Evolutionary conservation across 2,113 vertebrate genomes (phyloP), one percentile per base, ranked within the genome.

Genomic region (Cyphomyrus plagiostoma): DNA sequence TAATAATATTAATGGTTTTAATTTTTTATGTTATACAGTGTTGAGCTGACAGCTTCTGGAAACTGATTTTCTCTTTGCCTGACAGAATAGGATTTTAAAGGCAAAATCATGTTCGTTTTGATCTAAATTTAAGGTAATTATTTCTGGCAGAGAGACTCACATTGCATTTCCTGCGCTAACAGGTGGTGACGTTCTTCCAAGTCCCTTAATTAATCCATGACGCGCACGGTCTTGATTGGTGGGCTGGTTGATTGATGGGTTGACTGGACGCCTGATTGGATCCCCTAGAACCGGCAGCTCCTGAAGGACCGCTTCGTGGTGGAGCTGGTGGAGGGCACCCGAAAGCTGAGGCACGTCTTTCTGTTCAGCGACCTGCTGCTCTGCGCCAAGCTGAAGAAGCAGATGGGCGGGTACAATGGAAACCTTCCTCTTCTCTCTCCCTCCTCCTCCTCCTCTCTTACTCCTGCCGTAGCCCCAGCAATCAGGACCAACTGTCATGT

Each of bases 291-390:
- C 94, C 97, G 98, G 49, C 98, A 99, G 95, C 97, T 99, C 88
- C 95, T 99, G 93, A 99, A 97, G 94, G 98, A 99, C 96, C 97
- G 98, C 90, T 99, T 99, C 95, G 97, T 99, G 97, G 98, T 99
- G 94, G 98, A 99, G 93, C 92, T 99, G 92, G 98, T 99, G 70
- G 98, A 99, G 91, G 98, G 98, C 10, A 95, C 97, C 86, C 97
- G 98, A 91, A 99, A 99, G 89, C 97, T 99, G 3, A 97, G 98
- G 0, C 98, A 99, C 0, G 96, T 99, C 93, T 99, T 99, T 92
- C 97, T 99, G 87, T 99, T 99, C 92, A 98, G 97, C 0, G 98
- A 99, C 92, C 96, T 99, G 93, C 96, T 99, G 92, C 97, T 99
- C 49, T 99, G 98, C 85, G 97, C 98, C 95, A 99, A 99, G 92